Conservation (phyloP, 2,888 invertebrate genomes). For the Yponomeuta malinellus region DNA sequence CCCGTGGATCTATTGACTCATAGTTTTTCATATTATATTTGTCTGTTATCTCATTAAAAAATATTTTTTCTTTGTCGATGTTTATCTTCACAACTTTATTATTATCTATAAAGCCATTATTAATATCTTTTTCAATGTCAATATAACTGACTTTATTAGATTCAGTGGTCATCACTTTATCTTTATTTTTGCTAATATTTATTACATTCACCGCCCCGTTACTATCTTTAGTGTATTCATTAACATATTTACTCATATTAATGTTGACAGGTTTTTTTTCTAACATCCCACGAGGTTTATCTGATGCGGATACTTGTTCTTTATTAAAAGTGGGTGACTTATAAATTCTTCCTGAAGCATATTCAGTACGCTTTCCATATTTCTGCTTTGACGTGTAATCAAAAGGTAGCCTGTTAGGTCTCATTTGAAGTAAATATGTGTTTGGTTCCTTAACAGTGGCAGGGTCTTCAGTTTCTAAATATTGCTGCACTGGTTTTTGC, state of each 20-base stretch:
- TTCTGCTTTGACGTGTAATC: neutral
- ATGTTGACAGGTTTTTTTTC: constrained; percentile 6
- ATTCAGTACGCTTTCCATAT: constrained; percentile 26
- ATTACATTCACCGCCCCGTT: neutral
- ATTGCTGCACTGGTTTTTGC: neutral
- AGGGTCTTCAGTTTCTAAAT: neutral
- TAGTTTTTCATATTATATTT: neutral
- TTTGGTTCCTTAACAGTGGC: neutral
- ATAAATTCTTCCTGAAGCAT: constrained; percentile 28
- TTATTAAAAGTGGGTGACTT: constrained; percentile 6
- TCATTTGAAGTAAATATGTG: neutral
- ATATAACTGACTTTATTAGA: neutral
- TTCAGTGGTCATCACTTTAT: neutral
- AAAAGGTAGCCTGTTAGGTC: neutral
- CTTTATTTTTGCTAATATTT: neutral
- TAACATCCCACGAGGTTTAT: neutral
- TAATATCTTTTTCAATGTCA: neutral
- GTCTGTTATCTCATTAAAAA: constrained; percentile 13
- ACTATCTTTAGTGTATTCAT: constrained; percentile 20
- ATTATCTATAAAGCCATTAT: neutral
- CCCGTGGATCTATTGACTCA: neutral
- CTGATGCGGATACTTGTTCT: neutral
- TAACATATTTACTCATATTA: constrained; percentile 21
- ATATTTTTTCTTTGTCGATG: constrained; percentile 8
- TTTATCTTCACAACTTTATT: neutral